Evolutionary conservation across 2,888 invertebrate genomes (phyloP), one percentile per base, ranked within the genome.

Genomic region (Archips xylosteana): DNA sequence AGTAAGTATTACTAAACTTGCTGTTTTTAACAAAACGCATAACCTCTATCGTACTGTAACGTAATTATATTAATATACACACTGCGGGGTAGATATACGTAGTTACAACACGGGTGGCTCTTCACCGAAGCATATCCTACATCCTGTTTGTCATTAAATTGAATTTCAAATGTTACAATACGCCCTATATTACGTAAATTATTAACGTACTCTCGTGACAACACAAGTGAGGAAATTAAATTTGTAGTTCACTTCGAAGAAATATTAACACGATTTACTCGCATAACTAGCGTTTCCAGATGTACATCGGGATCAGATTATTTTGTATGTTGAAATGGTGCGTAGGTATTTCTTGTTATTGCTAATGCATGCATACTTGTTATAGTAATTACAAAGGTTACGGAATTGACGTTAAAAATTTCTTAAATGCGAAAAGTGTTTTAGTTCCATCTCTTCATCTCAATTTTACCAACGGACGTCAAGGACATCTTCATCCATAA

Each of bases 121-220:
- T 67, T 45, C 54, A 62, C 54, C 72, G 68, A 64, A 63, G 68
- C 73, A 69, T 69, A 69, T 59, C 62, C 61, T 42, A 67, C 67
- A 62, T 73, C 59, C 60, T 69, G 72, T 72, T 68, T 72, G 47
- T 39, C 72, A 63, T 73, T 73, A 60, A 73, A 73, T 73, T 73
- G 59, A 69, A 73, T 73, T 51, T 69, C 49, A 69, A 73, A 69
- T 60, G 69, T 64, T 54, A 61, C n/a, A 66, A 69, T 67, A 72
- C 67, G 23, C 57, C 62, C 62, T 71, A 36, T 63, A 57, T 63
- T 68, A 72, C 63, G 45, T 57, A 67, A 68, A 63, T 72, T 68
- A 68, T 72, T 62, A 72, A 63, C 62, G 67, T 54, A 67, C 57
- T 51, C 67, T 63, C 47, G 51, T 67, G 66, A 71, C 66, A 71